Base-by-base conservation (phyloP, 1,140 invertebrate species). In the Rhizoglyphus robini region DNA sequence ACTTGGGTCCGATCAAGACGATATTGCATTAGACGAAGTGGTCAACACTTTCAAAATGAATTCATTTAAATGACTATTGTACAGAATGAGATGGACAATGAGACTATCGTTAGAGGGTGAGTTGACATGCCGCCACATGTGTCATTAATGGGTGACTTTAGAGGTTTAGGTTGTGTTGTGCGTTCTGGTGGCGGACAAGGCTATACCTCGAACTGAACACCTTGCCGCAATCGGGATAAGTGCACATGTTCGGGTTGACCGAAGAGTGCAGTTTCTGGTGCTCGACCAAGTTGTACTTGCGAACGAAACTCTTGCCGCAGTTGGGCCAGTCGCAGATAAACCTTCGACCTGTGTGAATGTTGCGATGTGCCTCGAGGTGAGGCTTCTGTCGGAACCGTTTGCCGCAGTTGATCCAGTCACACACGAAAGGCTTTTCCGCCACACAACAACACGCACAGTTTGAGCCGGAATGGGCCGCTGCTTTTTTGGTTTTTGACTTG, bases 361-460 rank as follows among this genome's bases (percentile, higher is more conserved):
- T 51, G 15, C 34, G 25, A 27, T 64, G 63, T 18, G 63, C 63
- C 25, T 64, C 47, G n/a, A 64, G 46, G 29, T 64, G 63, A 4
- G 63, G 63, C 27, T 64, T 64, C 20, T 64, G 63, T 30, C 63
- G 63, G 31, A 64, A 64, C 5, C 63, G 25, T 57, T 64, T 64
- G 2, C 63, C 63, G 46, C 63, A 64, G 29, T 38, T 57, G 1
- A 20, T 32, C 20, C 29, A 64, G 11, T 64, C 63, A 27, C 63
- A 64, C 23, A 64, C 25, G 31, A 51, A 57, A 4, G 41, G 41
- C 46, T 64, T 64, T 4, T 64, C 63, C 20, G 13, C 31, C 23
- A 27, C 41, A 51, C 51, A 49, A 57, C 63, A 64, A 38, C 63
- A 64, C 2, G 30, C 1, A 36, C 47, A 31, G 20, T 51, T 30